Evolutionary conservation across 1,140 invertebrate species (phyloP), one percentile per base, ranked within the genome.

Genomic region (Andricus grossulariae): DNA sequence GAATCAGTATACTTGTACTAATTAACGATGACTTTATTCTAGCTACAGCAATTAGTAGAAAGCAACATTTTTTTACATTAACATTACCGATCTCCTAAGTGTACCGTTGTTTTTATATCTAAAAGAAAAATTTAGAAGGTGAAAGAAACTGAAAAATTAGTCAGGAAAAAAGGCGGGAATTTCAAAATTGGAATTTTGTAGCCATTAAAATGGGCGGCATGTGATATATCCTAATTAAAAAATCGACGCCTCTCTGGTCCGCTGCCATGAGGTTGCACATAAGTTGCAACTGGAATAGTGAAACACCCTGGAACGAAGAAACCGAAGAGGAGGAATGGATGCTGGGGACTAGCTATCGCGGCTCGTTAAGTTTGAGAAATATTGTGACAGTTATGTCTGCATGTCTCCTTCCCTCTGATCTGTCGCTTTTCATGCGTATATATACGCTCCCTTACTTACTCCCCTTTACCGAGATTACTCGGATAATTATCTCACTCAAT

Each of bases 321-420:
- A 45, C 39, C 0, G 39, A 10, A 32, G 74, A 72, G 60, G 77
- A 72, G 82, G 80, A 75, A 76, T 75, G 75, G 50, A 66, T 76
- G 74, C 2, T 32, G 81, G 78, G 78, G 71, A 49, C 71, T 49
- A 50, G 57, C 73, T 66, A 45, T 66, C 79, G 79, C 84, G 88
- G 86, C 88, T 90, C 88, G 88, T 90, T 90, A 90, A 90, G 84
- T 89, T 81, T 52, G 83, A 88, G 87, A 90, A 89, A 88, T 90
- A 89, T 89, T 84, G 88, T 85, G 87, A 90, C 88, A 87, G 82
- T 88, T 88, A 90, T 88, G 87, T 84, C 84, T 81, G 79, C 87
- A 78, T 78, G 70, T 80, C 82, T 82, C 84, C 83, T 81, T 86
- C 83, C 79, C 86, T 89, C 84, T 86, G 87, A 88, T 87, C 87